Base-by-base conservation (phyloP, 2,797 vertebrate genomes). In the Malurus leucopterus region DNA sequence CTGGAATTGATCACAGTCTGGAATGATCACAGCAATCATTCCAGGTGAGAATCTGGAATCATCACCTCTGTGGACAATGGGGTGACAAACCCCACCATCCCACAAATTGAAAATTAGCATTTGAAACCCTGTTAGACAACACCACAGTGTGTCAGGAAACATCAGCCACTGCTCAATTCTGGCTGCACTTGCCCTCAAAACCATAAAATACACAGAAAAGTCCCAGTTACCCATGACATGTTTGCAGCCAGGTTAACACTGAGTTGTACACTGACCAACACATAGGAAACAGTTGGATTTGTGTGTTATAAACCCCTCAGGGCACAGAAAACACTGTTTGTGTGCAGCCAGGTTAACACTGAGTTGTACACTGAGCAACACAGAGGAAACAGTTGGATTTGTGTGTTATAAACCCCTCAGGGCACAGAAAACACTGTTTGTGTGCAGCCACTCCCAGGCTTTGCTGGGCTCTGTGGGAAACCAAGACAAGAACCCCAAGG, bases 191-290 rank as follows among this genome's bases (percentile, higher is more conserved):
- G 41, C 55, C 30, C 53, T 19, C 44, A 13, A 5, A 24, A 40
- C 9, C 3, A 12, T 18, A 8, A 24, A 41, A 17, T 0, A 11
- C 26, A 29, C 2, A 8, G 40, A 17, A 32, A 46, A 51, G 21
- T 65, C 47, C 8, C 4, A 2, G 0, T 5, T 9, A 14, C 1
- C 18, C 1, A 0, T 0, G 22, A 2, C 30, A 2, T 0, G 16
- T 17, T 1, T 15, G 38, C 5, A 59, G 73, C 0, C 3, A 8
- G 23, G 58, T 15, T 41, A 34, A 34, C 68, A 44, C 81, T 19
- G 67, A 23, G 6, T 0, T 4, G 20, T 6, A 61, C 57, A 14
- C n/a, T 11, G 8, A 6, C n/a, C 86, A 50, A 12, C 36, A 61
- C 26, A 8, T 3, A n/a, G 20, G 10, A 12, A 38, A 17, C 11